phyloP scores from a whole-genome alignment of 2,888 invertebrate genomes.

The Lutraria lutraria region DNA sequence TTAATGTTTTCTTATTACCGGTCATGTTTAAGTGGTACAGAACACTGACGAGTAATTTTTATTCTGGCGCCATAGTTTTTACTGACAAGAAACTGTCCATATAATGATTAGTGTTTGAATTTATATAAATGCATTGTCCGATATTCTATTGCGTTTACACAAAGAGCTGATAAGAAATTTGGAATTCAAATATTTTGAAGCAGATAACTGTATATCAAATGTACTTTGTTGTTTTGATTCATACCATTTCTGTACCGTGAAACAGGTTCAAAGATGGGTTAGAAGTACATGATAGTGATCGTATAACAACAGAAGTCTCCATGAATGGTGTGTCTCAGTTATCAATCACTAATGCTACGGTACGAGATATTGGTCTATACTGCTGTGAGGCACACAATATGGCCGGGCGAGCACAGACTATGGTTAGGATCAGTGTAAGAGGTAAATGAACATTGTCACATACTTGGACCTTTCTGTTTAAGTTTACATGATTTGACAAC shows the following conservation, averaged over 20 bases:
- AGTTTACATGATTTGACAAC: too few relatives aligned
- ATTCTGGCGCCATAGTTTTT: too few relatives aligned
- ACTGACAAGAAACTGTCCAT: too few relatives aligned
- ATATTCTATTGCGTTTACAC: too few relatives aligned
- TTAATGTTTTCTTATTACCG: neutral
- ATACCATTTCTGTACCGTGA: neutral
- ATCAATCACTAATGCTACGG: constrained; percentile 61
- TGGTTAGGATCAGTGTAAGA: constrained; percentile 68
- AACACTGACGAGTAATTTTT: too few relatives aligned
- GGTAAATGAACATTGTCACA: constrained; percentile 41
- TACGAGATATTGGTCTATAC: constrained; percentile 72
- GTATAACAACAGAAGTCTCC: constrained; percentile 65
- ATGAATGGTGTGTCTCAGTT: constrained; percentile 67
- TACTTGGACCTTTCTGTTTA: too few relatives aligned
- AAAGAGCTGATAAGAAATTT: too few relatives aligned
- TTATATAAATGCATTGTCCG: too few relatives aligned
- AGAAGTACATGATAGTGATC: constrained; percentile 68
- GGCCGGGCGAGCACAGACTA: constrained; percentile 68
- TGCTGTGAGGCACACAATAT: constrained; percentile 74
- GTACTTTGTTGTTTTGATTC: too few relatives aligned
- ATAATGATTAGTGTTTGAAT: too few relatives aligned
- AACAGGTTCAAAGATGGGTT: constrained; percentile 73
- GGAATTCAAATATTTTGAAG: too few relatives aligned
- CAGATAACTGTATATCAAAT: too few relatives aligned
- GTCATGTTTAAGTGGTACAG: neutral